Conservation (phyloP, 2,113 vertebrate genomes). For the Calonectris borealis region DNA sequence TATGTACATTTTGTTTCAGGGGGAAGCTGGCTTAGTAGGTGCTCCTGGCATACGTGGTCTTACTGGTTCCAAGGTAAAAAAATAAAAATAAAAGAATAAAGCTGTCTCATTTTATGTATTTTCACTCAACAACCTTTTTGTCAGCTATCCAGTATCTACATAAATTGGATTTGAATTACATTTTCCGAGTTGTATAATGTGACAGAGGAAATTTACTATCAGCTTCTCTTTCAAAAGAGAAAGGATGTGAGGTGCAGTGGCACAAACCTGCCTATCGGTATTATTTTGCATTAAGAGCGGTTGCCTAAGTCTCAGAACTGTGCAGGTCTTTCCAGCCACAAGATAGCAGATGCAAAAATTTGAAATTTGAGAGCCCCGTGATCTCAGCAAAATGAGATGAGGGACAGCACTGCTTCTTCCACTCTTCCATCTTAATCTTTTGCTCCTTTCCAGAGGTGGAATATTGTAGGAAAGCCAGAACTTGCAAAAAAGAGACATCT, state of each 20-base stretch:
- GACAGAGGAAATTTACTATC: neutral
- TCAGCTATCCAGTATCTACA: neutral
- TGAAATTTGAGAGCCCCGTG: neutral
- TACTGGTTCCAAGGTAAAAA: slow-evolving; percentile 49
- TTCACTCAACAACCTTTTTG: neutral
- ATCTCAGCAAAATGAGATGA: neutral
- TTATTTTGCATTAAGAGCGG: neutral
- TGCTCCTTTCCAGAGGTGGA: neutral
- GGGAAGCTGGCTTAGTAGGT: slow-evolving; percentile 59
- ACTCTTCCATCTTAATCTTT: neutral
- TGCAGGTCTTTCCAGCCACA: neutral
- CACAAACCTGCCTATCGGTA: neutral
- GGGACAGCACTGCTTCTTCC: neutral
- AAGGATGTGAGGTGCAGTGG: neutral
- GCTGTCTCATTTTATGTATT: neutral
- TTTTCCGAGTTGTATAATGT: neutral
- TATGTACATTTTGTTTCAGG: slow-evolving; percentile 61
- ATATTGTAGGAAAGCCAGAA: neutral
- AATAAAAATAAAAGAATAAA: neutral
- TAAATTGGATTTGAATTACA: neutral
- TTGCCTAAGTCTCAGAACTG: neutral
- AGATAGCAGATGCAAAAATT: neutral
- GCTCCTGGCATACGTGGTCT: slow-evolving; percentile 48
- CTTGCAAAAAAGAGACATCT: neutral
- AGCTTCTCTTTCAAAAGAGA: neutral